These are phyloP conservation scores for Drosophila pegasa DNA, from an alignment of 2,888 invertebrate species.

Conservation along the genomic window DNA sequence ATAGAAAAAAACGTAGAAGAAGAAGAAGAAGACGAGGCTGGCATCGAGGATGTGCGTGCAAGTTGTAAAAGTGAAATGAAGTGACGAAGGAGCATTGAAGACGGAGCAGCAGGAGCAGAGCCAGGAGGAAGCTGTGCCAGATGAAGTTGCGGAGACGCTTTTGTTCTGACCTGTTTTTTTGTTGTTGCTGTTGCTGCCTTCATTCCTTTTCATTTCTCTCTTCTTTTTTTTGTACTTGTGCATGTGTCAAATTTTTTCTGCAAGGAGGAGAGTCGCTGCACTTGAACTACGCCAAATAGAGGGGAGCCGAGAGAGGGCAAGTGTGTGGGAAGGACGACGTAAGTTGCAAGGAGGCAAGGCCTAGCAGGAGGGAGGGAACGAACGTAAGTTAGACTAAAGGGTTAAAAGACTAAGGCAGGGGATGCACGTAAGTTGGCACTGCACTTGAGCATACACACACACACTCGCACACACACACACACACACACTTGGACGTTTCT, in stretches of 20 bases:
- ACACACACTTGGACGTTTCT: neutral
- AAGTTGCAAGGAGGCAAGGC: slow-evolving; percentile 17
- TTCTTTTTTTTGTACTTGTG: slow-evolving; percentile 70
- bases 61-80: slow-evolving; percentile 71
- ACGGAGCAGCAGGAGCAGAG: neutral
- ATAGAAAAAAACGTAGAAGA: slow-evolving; percentile 15
- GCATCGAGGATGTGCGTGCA: slow-evolving; percentile 55
- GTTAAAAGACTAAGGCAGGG: neutral
- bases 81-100: slow-evolving; percentile 34
- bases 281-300: slow-evolving; percentile 72
- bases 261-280: slow-evolving; percentile 42
- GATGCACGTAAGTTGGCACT: slow-evolving; percentile 39
- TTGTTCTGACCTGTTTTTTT: slow-evolving; percentile 60
- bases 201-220: slow-evolving; percentile 11
- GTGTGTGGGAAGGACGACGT: slow-evolving; percentile 3
- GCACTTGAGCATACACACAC: slow-evolving; percentile 40
- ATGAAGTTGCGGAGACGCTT: slow-evolving; percentile 30
- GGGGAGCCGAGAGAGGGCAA: slow-evolving; percentile 8
- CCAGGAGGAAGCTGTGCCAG: slow-evolving; percentile 14
- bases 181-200: no score
- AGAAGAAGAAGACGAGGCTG: slow-evolving; percentile 31
- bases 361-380: neutral
- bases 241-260: slow-evolving; percentile 79
- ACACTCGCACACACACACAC: neutral
- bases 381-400: slow-evolving; percentile 1